Evolutionary conservation across 1,140 invertebrate genomes (phyloP).

Genomic region (Drosophila albomicans): DNA sequence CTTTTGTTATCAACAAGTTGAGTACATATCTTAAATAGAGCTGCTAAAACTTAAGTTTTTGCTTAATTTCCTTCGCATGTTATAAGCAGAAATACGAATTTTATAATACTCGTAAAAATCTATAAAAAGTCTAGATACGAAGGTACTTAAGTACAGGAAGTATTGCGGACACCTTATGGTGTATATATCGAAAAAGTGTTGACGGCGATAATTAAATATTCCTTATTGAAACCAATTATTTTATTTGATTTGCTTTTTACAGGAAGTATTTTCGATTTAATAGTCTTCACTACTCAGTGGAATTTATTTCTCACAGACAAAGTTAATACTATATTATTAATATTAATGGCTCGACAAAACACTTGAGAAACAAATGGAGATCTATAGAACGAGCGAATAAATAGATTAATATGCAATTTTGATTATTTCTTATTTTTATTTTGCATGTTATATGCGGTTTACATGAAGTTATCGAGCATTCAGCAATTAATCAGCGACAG

Average conservation of each 20-base stretch:
- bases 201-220: too few species aligned
- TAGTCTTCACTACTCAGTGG: background rate
- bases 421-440: constrained; percentile 19
- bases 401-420: constrained; percentile 34
- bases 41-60: too few species aligned
- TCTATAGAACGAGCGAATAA: constrained; percentile 22
- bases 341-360: constrained; percentile 16
- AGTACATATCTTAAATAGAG: too few species aligned
- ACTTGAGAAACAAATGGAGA: constrained; percentile 1
- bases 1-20: background rate
- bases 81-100: too few species aligned
- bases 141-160: too few species aligned
- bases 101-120: too few species aligned
- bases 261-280: background rate
- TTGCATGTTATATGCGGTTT: constrained; percentile 11
- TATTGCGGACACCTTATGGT: too few species aligned
- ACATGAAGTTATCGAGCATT: constrained; percentile 40
- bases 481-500: constrained; percentile 51
- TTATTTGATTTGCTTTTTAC: background rate
- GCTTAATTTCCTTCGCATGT: too few species aligned
- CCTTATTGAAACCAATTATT: too few species aligned
- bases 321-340: constrained; percentile 8
- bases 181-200: too few species aligned
- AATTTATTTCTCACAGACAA: background rate
- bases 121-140: too few species aligned